Base-by-base conservation (phyloP, 2,797 vertebrate species). In the Staurois parvus region DNA sequence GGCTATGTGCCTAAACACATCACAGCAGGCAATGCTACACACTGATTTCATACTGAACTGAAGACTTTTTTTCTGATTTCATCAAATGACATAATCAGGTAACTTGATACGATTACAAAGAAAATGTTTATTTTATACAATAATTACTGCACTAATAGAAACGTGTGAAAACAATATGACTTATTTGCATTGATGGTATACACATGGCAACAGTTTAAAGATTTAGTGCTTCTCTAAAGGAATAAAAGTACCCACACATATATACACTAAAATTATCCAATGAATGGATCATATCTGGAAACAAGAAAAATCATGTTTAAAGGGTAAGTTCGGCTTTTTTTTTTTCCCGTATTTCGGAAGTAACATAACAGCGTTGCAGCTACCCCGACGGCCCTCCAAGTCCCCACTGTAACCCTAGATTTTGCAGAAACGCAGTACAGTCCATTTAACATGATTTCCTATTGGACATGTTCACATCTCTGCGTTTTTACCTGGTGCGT, bases 1-100 rank as follows among this genome's bases (percentile, higher is more conserved):
- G 67, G 84, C 72, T 86, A 30, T 79, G 8, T 81, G 91, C 77
- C 85, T 89, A 79, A n/a, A 69, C 0, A 2, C 89, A 88, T 76
- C 48, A 74, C 70, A 87, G 59, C 76, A 83, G 67, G 52, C 24
- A 74, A 79, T 79, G 40, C 76, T 83, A 28, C 29, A 56, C 7
- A 28, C 73, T 72, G 69, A 73, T 78, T 78, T 79, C 37, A 79
- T 74, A 74, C 68, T 69, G 29, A 81, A 81, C 26, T 5, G 32
- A 19, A 30, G 1, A 32, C 37, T 59, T 59, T 81, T 72, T 15
- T 37, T 40, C 29, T 4, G 68, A 69, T 66, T 66, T 68, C 17
- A 67, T 74, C 17, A 83, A 62, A 79, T 83, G 59, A 79, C 62
- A 83, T 87, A 83, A 79, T 75, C 69, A 56, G 69, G 81, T 74